These are phyloP conservation scores for Thera britannica DNA, from an alignment of 2,888 invertebrate species.

Conservation along the genomic window DNA sequence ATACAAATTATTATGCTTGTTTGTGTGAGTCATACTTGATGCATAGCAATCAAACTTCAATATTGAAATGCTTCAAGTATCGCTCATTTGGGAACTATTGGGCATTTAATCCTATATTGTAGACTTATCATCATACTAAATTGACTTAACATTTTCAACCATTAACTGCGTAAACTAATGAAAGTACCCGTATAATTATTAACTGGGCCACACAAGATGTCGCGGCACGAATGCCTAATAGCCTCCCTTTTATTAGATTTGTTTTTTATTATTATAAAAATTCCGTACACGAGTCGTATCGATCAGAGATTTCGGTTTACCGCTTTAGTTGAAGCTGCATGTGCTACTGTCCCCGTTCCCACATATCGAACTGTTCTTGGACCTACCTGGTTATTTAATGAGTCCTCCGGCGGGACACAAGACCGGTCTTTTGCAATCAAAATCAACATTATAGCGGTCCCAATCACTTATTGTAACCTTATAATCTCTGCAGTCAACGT, in stretches of 20 bases:
- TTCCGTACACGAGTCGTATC: slow-evolving; percentile 74
- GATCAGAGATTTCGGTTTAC: slow-evolving; percentile 76
- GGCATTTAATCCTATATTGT: slow-evolving; percentile 85
- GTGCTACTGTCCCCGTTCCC: slow-evolving; percentile 58
- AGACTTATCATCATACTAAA: slow-evolving; percentile 84
- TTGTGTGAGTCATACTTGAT: slow-evolving; percentile 73
- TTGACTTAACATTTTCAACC: slow-evolving; percentile 83
- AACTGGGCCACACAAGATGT: slow-evolving; percentile 78
- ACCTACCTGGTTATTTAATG: slow-evolving; percentile 2
- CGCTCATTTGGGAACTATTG: slow-evolving; percentile 83
- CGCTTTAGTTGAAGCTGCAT: slow-evolving; percentile 77
- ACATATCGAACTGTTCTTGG: slow-evolving; percentile 8
- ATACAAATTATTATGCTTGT: slow-evolving; percentile 81
- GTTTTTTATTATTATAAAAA: slow-evolving; percentile 60
- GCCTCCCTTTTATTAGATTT: slow-evolving; percentile 74
- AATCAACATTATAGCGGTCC: slow-evolving; percentile 3
- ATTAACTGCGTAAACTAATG: slow-evolving; percentile 84
- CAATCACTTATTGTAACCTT: slow-evolving; percentile 1
- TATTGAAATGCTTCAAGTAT: slow-evolving; percentile 62
- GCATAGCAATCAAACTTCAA: slow-evolving; percentile 45
- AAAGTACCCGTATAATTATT: slow-evolving; percentile 77
- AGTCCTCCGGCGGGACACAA: slow-evolving; percentile 2
- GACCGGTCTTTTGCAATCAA: neutral
- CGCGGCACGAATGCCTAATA: slow-evolving; percentile 85
- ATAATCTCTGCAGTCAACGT: neutral